Base-by-base conservation (phyloP, 2,797 vertebrate species). In the Crenichthys baileyi region DNA sequence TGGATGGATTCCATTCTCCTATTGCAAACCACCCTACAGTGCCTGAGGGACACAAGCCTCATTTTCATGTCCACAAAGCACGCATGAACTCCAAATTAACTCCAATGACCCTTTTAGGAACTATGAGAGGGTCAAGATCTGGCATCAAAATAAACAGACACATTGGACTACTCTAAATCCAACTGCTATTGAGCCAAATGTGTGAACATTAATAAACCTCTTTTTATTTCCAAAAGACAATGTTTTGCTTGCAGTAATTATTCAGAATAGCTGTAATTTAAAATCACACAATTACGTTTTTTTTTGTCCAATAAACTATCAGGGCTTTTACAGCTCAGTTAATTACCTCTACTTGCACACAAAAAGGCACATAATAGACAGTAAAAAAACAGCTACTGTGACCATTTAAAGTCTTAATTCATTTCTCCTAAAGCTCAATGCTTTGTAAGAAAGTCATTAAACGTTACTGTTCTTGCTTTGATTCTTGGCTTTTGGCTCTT, bases 261-360 rank as follows among this genome's bases (percentile, higher is more conserved):
- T 61, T 63, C 60, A 63, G 5, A 63, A 58, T 58, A 11, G 2
- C 60, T 39, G 5, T 26, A 24, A 58, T 24, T 67, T 41, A n/a
- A 41, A 20, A 11, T 41, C 36, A 67, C 39, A 41, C 18, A 39
- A 81, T 88, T 61, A 76, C 71, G 78, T 36, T 46, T 72, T 80
- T 26, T 76, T 81, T 56, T 26, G 78, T 77, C 56, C 80, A 76
- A 74, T 79, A 79, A 71, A 80, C 81, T 70, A 70, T 78, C 56
- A 4, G 48, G 72, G 75, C 65, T 86, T 79, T 88, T 72, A 84
- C 75, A 29, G 83, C 87, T 86, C 72, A 29, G 81, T 86, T 87
- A 89, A 91, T 92, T 88, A 81, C 70, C 75, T 87, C 85, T 83
- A 70, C 39, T 22, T 67, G 24, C 83, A 80, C 78, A 78, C 55